Base-by-base conservation (phyloP, 2,797 vertebrate genomes). In the Miopithecus talapoin region DNA sequence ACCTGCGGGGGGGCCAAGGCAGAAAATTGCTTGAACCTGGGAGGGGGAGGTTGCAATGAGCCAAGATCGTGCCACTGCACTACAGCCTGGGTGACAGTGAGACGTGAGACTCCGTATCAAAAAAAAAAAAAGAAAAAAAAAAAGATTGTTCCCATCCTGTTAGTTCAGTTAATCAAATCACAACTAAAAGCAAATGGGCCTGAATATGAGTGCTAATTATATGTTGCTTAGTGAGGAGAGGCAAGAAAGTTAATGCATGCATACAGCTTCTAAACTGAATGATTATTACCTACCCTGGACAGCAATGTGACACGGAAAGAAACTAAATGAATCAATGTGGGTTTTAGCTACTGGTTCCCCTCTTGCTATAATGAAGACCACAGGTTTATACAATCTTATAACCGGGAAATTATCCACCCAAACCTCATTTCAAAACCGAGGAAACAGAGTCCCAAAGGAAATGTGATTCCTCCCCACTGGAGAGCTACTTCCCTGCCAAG, bases 141-240 rank as follows among this genome's bases (percentile, higher is more conserved):
- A 33, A 68, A n/a, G 7, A 68, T 68, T 17, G 14, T 36, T 78
- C 53, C 48, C 41, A 95, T 83, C 36, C 39, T n/a, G 17, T 85
- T 81, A 83, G 61, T 19, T 96, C 79, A 78, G 28, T 86, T 80
- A 95, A 92, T 96, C 78, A 84, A 36, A 96, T 80, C 48, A 84
- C 17, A 94, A 92, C 53, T 91, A 92, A 97, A 94, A 72, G 64
- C 76, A 90, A 95, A 97, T 59, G 14, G 43, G 50, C 70, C n/a
- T 85, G 70, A 94, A 70, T 76, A 59, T 64, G 57, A 97, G 21
- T 48, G 81, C 72, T 68, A 95, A 86, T 91, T 83, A 85, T 13
- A 92, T 53, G 46, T 30, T 93, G 78, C 53, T 97, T 72, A 75
- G 76, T 61, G 50, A 94, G 53, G 33, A 90, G 33, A 28, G 50